A percentile compares a stretch with the other conserved stretches of the same genome.
Evolutionary conservation across 2,113 vertebrate species (phyloP).

Genomic region (Lycaon pictus): DNA sequence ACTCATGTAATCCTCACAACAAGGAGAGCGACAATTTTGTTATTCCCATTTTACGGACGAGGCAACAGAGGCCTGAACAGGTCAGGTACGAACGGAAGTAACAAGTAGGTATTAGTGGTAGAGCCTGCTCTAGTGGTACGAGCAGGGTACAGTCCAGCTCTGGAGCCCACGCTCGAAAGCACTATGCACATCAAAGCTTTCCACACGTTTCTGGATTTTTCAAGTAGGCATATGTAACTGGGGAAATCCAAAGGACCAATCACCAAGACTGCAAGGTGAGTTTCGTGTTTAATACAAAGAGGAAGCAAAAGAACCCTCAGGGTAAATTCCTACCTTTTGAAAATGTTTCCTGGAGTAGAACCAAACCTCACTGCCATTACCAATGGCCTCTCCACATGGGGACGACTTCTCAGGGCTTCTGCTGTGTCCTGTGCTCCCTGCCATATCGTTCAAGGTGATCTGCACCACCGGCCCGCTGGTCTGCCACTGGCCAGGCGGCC

Average conservation of each 20-base stretch:
- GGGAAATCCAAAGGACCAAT: neutral
- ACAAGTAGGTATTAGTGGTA: neutral
- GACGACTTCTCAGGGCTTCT: neutral
- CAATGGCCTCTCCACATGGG: neutral
- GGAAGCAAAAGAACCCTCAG: neutral
- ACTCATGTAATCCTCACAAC: neutral
- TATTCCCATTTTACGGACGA: neutral
- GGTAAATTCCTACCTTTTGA: neutral
- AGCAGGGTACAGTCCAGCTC: neutral
- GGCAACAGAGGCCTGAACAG: neutral
- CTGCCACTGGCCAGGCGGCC: neutral
- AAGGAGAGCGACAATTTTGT: neutral
- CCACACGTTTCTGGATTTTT: neutral
- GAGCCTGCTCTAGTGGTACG: neutral
- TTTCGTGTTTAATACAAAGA: neutral
- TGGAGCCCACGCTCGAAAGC: neutral
- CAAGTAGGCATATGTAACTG: neutral
- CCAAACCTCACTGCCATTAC: neutral
- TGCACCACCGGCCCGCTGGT: neutral
- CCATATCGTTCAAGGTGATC: neutral
- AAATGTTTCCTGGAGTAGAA: conserved; percentile 14
- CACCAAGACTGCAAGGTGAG: neutral
- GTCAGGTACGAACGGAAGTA: neutral
- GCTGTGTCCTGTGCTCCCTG: neutral
- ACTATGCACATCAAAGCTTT: neutral